Evolutionary conservation across 2,888 invertebrate species (phyloP).

Genomic region (Tinea semifulvella): DNA sequence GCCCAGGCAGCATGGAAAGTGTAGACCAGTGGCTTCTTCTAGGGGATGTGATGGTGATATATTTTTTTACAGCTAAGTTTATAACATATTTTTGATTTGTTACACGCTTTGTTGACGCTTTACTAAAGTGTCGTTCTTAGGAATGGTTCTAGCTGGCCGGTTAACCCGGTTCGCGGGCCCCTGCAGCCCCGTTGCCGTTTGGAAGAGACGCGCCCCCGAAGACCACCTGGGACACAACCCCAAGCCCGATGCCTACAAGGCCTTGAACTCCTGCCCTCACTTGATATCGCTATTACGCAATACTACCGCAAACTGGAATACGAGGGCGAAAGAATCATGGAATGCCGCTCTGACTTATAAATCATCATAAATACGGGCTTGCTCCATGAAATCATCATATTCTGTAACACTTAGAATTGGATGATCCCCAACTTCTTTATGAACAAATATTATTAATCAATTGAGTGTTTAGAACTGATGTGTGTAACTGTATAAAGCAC

Average conservation of each 20-base stretch:
- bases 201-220: conserved; percentile 83
- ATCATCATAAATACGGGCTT: too few relatives aligned
- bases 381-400: too few relatives aligned
- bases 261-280: conserved; percentile 76
- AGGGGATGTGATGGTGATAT: too few relatives aligned
- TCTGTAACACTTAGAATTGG: too few relatives aligned
- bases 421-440: too few relatives aligned
- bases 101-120: conserved; percentile 89
- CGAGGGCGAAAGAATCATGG: conserved; percentile 86
- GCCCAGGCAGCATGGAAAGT: too few relatives aligned
- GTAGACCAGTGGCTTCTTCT: too few relatives aligned
- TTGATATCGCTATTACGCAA: conserved; percentile 79
- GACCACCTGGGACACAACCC: conserved; percentile 77
- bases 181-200: conserved; percentile 94
- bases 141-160: conserved; percentile 94
- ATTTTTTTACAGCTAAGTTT: too few relatives aligned
- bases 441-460: too few relatives aligned
- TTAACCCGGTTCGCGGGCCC: conserved; percentile 91
- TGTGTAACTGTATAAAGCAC: too few relatives aligned
- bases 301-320: conserved; percentile 86
- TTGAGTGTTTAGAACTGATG: too few relatives aligned
- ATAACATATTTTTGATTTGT: conserved; percentile 28
- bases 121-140: conserved; percentile 75
- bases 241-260: conserved; percentile 82
- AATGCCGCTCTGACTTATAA: too few relatives aligned